Percentiles rank a stretch among this genome's conserved stretches.
Evolutionary conservation across 2,113 vertebrate species (phyloP).

Genomic region (Rallus limicola): DNA sequence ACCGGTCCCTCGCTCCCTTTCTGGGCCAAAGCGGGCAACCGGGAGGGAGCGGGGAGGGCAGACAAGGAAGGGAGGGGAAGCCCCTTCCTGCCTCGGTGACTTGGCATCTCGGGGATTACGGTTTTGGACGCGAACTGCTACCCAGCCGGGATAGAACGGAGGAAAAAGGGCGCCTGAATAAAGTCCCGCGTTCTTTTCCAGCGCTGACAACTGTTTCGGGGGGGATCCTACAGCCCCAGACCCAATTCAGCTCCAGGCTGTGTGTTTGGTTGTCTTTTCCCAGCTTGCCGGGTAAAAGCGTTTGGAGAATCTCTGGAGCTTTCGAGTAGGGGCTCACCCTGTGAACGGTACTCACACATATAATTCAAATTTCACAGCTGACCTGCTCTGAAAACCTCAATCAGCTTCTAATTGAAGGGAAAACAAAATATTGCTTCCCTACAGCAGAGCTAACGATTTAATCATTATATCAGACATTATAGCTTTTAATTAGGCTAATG

Average conservation of each 20-base stretch:
- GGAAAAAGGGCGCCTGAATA: background rate
- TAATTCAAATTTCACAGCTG: conserved; percentile 99
- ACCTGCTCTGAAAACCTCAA: conserved; percentile 99
- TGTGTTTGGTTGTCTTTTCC: conserved; percentile 47
- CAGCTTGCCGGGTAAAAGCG: conserved; percentile 70
- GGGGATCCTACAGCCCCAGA: background rate
- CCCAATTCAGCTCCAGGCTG: background rate
- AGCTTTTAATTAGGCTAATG: conserved; percentile 96
- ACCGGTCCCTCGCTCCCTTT: background rate
- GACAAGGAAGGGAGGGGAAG: background rate
- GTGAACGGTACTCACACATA: conserved; percentile 88
- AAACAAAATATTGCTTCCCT: conserved; percentile 96
- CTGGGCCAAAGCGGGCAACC: background rate
- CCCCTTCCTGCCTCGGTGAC: background rate
- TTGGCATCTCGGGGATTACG: background rate
- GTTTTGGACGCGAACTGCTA: background rate
- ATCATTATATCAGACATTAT: conserved; percentile 94
- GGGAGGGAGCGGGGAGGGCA: background rate
- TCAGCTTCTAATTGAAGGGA: conserved; percentile 97
- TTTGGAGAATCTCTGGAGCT: conserved; percentile 79
- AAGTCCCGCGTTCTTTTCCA: background rate
- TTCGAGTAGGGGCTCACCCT: conserved; percentile 83
- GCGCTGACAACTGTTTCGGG: background rate
- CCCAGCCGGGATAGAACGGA: background rate
- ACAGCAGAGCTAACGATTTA: conserved; percentile 97